Conservation (phyloP, 2,888 invertebrate species). For the Heteropelma amictum region DNA sequence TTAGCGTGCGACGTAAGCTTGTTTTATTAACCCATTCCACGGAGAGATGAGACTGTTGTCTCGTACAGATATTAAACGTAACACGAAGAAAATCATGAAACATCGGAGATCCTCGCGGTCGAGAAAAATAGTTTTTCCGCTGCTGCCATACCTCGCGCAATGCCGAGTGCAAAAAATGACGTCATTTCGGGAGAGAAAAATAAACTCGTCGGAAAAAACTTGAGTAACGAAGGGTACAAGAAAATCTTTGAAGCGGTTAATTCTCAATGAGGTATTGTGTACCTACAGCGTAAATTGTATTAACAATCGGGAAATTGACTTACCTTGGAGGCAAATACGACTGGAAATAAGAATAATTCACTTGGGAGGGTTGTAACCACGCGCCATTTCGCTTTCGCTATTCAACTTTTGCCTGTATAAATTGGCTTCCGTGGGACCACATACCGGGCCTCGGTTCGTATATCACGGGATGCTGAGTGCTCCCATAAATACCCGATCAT, state of each 20-base stretch:
- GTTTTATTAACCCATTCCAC: slow-evolving; percentile 12
- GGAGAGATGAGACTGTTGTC: not conserved
- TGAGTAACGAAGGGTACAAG: not conserved
- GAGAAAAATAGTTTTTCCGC: too few relatives aligned
- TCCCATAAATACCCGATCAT: slow-evolving; percentile 70
- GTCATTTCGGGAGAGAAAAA: not conserved
- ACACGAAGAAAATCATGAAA: not conserved
- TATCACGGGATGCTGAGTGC: slow-evolving; percentile 68
- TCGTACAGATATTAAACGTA: too few relatives aligned
- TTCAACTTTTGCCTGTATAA: slow-evolving; percentile 24
- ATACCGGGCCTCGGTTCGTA: slow-evolving; percentile 60
- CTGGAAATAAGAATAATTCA: slow-evolving; percentile 36
- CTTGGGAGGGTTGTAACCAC: slow-evolving; percentile 44
- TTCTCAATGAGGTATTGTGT: not conserved
- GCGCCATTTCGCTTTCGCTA: slow-evolving; percentile 41
- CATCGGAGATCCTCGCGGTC: not conserved
- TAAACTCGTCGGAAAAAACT: not conserved
- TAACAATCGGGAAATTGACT: slow-evolving; percentile 36
- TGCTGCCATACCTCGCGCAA: too few relatives aligned
- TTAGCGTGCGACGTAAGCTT: slow-evolving; percentile 26
- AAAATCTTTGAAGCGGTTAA: not conserved
- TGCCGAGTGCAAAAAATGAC: too few relatives aligned
- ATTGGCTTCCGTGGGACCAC: slow-evolving; percentile 47
- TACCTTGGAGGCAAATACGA: slow-evolving; percentile 9
- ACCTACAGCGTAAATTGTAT: slow-evolving; percentile 17